Base-by-base conservation (phyloP, 1,140 invertebrate species). In the Hirudo medicinalis region DNA sequence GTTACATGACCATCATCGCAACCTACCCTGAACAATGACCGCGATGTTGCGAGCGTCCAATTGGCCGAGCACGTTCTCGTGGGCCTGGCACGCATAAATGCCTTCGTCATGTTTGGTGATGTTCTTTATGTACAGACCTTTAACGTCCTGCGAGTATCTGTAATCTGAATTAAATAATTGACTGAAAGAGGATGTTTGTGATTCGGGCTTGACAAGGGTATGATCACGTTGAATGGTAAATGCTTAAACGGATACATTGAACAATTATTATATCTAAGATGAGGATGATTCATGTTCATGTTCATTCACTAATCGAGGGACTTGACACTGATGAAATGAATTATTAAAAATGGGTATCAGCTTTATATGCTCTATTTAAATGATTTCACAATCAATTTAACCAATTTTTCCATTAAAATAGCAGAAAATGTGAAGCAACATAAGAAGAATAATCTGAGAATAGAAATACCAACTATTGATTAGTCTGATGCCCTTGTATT, bases 61-160 rank as follows among this genome's bases (percentile, higher is more conserved):
- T 78, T 90, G 87, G 40, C 91, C 92, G n/a, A 90, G 91, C 20
- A 85, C 84, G 13, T 86, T 83, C 0, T 94, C 91, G 17, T 89
- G 86, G 0, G 91, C 91, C 36, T 89, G 85, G 78, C 91, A 92
- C 3, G 86, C 89, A 79, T 92, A 94, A 19, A 87, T 83, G 0
- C 90, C 91, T 78, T 93, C 90, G 78, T 94, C 91, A n/a, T 86
- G 85, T 78, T 90, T 88, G 66, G 86, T 85, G 0, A 92, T 88
- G 76, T 74, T 74, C 67, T 69, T 57, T 1, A 74, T 67, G n/a
- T 63, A 53, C 25, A 74, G 57, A 20, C 73, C 73, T 22, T 70
- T n/a, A 17, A 32, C 67, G 20, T 66, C 68, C 66, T 67, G 49
- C 13, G 70, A 29, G 60, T 72, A 74, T 54, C 63, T 57, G n/a